These are phyloP conservation scores for Leptinotarsa tumamoca DNA, from an alignment of 2,888 invertebrate species.

Conservation along the genomic window DNA sequence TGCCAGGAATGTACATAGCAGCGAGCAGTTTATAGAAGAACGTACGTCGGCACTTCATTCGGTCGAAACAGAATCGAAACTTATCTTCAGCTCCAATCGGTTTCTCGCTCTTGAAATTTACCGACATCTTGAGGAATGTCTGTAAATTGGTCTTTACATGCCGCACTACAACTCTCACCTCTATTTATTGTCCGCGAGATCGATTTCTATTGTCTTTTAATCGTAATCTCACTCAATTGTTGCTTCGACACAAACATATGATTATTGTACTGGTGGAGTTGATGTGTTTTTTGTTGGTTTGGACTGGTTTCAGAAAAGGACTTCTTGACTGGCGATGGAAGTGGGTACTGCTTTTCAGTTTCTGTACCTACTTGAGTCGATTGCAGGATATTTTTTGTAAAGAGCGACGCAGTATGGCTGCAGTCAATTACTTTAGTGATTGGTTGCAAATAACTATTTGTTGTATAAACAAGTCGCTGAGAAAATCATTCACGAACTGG, in stretches of 20 bases:
- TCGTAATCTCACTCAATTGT: slow-evolving; percentile 30
- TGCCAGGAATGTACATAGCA: slow-evolving; percentile 39
- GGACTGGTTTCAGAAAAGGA: slow-evolving; percentile 5
- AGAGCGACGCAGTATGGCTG: not conserved
- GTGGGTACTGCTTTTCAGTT: not conserved
- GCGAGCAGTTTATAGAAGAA: slow-evolving; percentile 31
- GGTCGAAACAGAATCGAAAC: slow-evolving; percentile 24
- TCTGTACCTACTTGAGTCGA: not conserved
- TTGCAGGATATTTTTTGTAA: not conserved
- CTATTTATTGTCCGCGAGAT: slow-evolving; percentile 53
- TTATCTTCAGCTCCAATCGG: slow-evolving; percentile 37
- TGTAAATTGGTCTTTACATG: slow-evolving; percentile 65
- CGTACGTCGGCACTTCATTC: slow-evolving; percentile 45
- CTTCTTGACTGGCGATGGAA: not conserved
- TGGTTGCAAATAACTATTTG: too few species aligned
- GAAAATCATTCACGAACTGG: too few species aligned
- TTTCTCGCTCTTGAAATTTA: slow-evolving; percentile 56
- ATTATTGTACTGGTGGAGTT: slow-evolving; percentile 14
- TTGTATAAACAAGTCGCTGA: too few species aligned
- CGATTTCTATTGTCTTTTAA: slow-evolving; percentile 52
- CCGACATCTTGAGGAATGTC: slow-evolving; percentile 61
- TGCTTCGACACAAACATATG: slow-evolving; percentile 19
- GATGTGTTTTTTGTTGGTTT: slow-evolving; percentile 16
- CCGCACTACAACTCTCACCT: slow-evolving; percentile 55
- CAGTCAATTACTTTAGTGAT: not conserved